Evolutionary conservation across 2,888 invertebrate species (phyloP), one percentile per base, ranked within the genome.

Genomic region (Temnothorax unifasciatus): DNA sequence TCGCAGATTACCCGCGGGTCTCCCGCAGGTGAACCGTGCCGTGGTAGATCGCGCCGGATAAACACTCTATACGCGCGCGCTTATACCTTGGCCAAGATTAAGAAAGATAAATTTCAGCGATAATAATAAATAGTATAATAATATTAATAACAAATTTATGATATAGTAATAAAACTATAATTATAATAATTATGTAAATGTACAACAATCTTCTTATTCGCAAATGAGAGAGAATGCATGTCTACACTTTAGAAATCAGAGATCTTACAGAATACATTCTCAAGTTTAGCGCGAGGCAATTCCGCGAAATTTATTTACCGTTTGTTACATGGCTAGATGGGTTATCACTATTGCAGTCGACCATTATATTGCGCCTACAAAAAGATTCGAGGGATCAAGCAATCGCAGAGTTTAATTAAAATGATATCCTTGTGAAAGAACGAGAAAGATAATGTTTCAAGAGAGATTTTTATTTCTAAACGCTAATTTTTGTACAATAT

Each of bases 1-100:
- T 88, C 86, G 79, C 88, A 82, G 88, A 89, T 90, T 90, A 84
- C 90, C 83, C 81, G 13, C 34, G 52, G 69, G 69, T 84, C 85
- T 50, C 63, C 21, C 21, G 61, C 85, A 85, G 88, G 84, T 84
- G 79, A 90, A 89, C 82, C 87, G 71, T 71, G 44, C 69, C 66
- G 41, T 69, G 15, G 59, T 50, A 64, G 66, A 82, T 52, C 74
- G 47, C 63, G 29, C 47, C 41, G 47, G 18, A 50, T 81, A 76
- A 86, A 68, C 61, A 64, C 64, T 82, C 44, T 13, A 21, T 13
- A 21, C 34, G 29, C 57, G 66, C 64, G 59, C 47, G 54, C 21
- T 57, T 66, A 66, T 5, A 6, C 50, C 38, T 41, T 13, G 21
- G 25, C 38, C 52, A 54, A 25, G 25, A 66, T 76, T 21, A 38